Evolutionary conservation across 1,140 invertebrate genomes (phyloP).

Genomic region (Trialeurodes vaporariorum): DNA sequence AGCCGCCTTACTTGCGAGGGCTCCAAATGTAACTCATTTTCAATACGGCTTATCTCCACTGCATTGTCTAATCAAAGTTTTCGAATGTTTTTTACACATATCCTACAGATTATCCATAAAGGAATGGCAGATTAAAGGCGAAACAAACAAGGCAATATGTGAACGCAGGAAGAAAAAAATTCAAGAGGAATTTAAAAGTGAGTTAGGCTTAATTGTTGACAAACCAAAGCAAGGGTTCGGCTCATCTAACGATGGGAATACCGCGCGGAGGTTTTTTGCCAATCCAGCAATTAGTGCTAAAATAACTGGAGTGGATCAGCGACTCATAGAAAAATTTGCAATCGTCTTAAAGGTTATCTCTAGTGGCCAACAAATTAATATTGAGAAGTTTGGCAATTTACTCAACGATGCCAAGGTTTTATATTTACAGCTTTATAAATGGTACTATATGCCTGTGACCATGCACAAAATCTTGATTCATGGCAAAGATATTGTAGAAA

Average conservation of each 20-base stretch:
- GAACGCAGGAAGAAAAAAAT: slow-evolving; percentile 9
- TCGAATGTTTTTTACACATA: slow-evolving; percentile 31
- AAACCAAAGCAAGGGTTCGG: slow-evolving; percentile 23
- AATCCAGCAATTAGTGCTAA: slow-evolving; percentile 24
- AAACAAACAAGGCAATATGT: slow-evolving; percentile 12
- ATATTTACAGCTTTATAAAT: slow-evolving; percentile 24
- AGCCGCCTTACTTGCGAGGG: slow-evolving; percentile 18
- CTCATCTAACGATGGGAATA: slow-evolving; percentile 32
- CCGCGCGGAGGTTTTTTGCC: slow-evolving; percentile 31
- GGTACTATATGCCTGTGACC: slow-evolving; percentile 27
- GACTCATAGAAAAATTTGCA: slow-evolving; percentile 28
- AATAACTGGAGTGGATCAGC: slow-evolving; percentile 32
- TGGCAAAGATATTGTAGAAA: slow-evolving; percentile 26
- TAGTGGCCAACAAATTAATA: slow-evolving; percentile 25
- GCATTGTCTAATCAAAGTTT: slow-evolving; percentile 31
- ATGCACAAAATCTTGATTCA: slow-evolving; percentile 31
- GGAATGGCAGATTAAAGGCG: slow-evolving; percentile 5
- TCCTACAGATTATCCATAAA: slow-evolving; percentile 26
- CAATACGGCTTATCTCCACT: slow-evolving; percentile 32
- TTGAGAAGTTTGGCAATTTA: slow-evolving; percentile 21
- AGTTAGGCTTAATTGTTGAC: slow-evolving; percentile 21
- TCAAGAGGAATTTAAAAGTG: slow-evolving; percentile 11
- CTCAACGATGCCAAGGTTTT: slow-evolving; percentile 21
- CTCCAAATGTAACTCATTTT: slow-evolving; percentile 21
- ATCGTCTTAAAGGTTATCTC: slow-evolving; percentile 27